These are phyloP conservation scores for Stomatorhinus walkeri DNA, from an alignment of 2,797 vertebrate species.

Conservation along the genomic window DNA sequence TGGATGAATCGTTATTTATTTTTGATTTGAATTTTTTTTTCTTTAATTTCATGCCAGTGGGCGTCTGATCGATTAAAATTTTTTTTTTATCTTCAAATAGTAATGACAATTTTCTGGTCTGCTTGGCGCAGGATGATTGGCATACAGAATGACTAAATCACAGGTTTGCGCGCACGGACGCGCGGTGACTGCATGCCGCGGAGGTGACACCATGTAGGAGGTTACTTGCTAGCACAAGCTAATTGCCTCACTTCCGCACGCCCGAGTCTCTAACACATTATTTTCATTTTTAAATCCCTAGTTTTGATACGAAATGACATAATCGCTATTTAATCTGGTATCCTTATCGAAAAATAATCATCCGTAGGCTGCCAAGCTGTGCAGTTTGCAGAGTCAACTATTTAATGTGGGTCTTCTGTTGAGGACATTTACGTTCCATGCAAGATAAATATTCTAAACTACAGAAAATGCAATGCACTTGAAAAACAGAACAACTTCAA, in stretches of 20 bases:
- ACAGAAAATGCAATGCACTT: not conserved
- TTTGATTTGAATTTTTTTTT: not conserved
- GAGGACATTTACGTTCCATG: not conserved
- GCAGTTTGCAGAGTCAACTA: not conserved
- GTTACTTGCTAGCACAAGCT: not conserved
- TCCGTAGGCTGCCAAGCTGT: not conserved
- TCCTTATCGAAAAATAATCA: not conserved
- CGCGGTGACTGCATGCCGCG: too few species aligned
- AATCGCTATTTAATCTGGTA: not conserved
- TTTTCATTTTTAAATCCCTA: not conserved
- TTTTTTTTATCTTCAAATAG: not conserved
- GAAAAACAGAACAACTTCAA: not conserved
- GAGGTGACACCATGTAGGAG: not conserved
- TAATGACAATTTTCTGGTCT: not conserved
- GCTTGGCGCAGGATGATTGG: not conserved
- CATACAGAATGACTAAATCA: not conserved
- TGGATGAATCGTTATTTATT: not conserved
- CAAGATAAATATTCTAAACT: not conserved
- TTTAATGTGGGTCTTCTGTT: not conserved
- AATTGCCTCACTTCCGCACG: not conserved
- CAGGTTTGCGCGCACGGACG: not conserved
- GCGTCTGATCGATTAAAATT: not conserved
- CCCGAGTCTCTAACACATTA: not conserved
- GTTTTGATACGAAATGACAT: not conserved
- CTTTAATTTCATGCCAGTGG: not conserved